phyloP scores from a whole-genome alignment of 2,113 vertebrate species.

The Tinamus guttatus region DNA sequence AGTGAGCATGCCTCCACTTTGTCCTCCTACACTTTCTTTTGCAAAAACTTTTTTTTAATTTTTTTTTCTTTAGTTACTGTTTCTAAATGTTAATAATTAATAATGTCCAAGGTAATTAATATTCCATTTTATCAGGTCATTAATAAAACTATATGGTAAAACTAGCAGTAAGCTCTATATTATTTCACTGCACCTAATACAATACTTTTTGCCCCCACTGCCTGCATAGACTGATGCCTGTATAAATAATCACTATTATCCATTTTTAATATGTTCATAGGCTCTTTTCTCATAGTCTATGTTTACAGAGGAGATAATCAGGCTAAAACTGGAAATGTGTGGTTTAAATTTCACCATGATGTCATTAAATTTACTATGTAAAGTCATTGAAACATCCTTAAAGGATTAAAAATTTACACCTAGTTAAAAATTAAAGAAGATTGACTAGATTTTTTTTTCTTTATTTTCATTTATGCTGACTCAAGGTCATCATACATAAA shows the following conservation, averaged over 20 bases:
- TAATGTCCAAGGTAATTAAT: neutral
- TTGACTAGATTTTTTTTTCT: neutral
- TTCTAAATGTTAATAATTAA: neutral
- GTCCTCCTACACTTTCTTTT: neutral
- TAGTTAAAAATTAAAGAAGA: neutral
- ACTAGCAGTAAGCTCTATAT: neutral
- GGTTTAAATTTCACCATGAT: neutral
- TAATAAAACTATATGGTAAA: neutral
- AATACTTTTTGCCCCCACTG: neutral
- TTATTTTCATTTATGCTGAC: neutral
- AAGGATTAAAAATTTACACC: neutral
- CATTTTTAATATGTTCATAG: neutral
- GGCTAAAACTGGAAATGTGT: neutral
- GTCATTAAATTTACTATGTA: neutral
- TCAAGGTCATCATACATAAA: neutral
- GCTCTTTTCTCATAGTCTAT: neutral
- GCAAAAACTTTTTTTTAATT: neutral
- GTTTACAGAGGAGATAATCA: neutral
- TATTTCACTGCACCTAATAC: neutral
- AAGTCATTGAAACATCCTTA: neutral
- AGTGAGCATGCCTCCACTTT: neutral
- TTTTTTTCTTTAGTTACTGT: neutral
- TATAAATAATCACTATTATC: neutral
- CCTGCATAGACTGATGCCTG: rapidly evolving
- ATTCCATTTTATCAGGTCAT: neutral